phyloP scores from a whole-genome alignment of 1,140 invertebrate species.

The Popillia japonica region DNA sequence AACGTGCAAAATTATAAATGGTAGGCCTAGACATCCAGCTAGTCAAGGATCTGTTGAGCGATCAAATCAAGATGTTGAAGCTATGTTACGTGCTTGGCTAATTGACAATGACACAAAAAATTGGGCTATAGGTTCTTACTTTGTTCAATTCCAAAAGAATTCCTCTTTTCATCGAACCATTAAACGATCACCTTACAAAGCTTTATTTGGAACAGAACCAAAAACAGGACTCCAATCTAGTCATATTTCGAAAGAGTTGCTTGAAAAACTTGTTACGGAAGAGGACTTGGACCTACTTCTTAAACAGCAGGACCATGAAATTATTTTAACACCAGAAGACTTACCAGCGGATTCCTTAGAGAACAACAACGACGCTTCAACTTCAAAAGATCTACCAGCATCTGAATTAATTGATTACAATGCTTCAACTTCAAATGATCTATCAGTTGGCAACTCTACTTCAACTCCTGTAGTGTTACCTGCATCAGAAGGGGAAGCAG shows the following conservation, averaged over 20 bases:
- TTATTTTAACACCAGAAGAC: slow-evolving; percentile 34
- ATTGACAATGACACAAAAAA: slow-evolving; percentile 46
- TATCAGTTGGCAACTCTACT: slow-evolving; percentile 33
- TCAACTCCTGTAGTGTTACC: slow-evolving; percentile 33
- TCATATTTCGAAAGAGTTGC: slow-evolving; percentile 35
- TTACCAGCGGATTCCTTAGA: slow-evolving; percentile 12
- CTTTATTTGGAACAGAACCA: slow-evolving; percentile 48
- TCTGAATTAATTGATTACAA: no score
- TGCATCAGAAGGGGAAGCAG: slow-evolving; percentile 34
- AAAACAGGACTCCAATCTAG: slow-evolving; percentile 43
- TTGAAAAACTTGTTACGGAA: slow-evolving; percentile 38
- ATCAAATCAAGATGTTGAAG: slow-evolving; percentile 49
- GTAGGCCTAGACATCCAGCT: slow-evolving; percentile 49
- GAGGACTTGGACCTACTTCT: slow-evolving; percentile 36
- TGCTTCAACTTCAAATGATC: slow-evolving; percentile 28
- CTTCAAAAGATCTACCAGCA: slow-evolving; percentile 31
- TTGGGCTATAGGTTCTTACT: slow-evolving; percentile 45
- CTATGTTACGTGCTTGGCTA: slow-evolving; percentile 49
- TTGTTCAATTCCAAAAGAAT: slow-evolving; percentile 45
- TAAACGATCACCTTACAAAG: slow-evolving; percentile 48
- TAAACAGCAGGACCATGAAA: slow-evolving; percentile 35
- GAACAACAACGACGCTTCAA: slow-evolving; percentile 32
- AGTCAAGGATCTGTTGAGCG: slow-evolving; percentile 46
- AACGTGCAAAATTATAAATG: slow-evolving; percentile 50
- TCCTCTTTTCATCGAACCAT: slow-evolving; percentile 50